Evolutionary conservation across 1,140 invertebrate species (phyloP), one percentile per base, ranked within the genome.

Genomic region (Melipona quadrifasciata): DNA sequence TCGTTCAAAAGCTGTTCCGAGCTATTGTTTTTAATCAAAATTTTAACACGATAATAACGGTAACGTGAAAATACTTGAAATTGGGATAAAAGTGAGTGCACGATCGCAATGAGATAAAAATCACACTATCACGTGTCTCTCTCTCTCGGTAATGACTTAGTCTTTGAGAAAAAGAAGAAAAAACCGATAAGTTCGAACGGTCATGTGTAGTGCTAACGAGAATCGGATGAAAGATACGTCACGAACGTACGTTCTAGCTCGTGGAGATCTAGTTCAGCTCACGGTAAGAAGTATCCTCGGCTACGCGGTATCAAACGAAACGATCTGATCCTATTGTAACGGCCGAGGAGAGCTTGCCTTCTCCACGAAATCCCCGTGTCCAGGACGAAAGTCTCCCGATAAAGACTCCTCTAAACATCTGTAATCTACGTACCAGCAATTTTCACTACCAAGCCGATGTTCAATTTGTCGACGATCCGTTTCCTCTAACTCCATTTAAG

Each of bases 221-320:
- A 83, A 78, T 78, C 81, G 81, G 75, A 78, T 68, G 74, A 39
- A 68, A 82, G 81, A 77, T 83, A 78, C 73, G 74, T 61, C 53
- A 78, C 74, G 81, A 70, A 58, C 65, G 55, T 47, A 47, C 70
- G 73, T 58, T 70, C 53, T 74, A 57, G 21, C 11, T 58, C 10
- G 64, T 82, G 34, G 64, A 68, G 55, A 83, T 83, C 75, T 70
- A 78, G 67, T 83, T 83, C 75, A 68, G 73, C 53, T 70, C 24
- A 34, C 39, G 65, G 74, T 70, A 78, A 83, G 74, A 70, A 82
- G 61, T 27, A 70, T n/a, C 24, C n/a, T 12, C 39, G 34, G 73
- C n/a, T 67, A 67, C 51, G 53, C 6, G 47, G 10, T 78, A 83
- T 83, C 81, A 82, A 82, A 77, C 64, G 70, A 77, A 58, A 61